A percentile compares a stretch with the other conserved stretches of the same genome.
Conservation (phyloP, 2,888 invertebrate species). For the Yponomeuta sedellus region DNA sequence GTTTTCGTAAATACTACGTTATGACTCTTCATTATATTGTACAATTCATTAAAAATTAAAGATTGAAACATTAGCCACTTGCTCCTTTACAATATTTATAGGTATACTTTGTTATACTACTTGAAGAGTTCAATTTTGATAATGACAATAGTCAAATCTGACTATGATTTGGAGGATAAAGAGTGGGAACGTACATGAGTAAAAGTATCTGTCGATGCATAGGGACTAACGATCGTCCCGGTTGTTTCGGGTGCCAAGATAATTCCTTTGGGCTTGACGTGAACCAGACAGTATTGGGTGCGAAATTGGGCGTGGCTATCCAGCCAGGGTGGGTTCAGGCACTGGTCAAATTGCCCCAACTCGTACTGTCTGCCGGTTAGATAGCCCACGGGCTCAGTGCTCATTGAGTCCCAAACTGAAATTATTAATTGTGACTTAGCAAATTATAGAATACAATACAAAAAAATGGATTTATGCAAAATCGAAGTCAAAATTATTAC, state of each 20-base stretch:
- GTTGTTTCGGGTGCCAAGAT: not conserved
- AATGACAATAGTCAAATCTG: too few relatives aligned
- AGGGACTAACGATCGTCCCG: not conserved
- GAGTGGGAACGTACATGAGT: not conserved
- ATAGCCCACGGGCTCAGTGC: constrained; percentile 74
- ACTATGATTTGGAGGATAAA: too few relatives aligned
- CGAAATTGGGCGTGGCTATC: constrained; percentile 42
- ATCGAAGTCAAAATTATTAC: too few relatives aligned
- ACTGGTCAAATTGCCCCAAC: constrained; percentile 79
- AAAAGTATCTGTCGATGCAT: not conserved
- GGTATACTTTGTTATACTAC: too few relatives aligned
- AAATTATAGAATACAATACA: too few relatives aligned
- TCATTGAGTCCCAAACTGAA: constrained; percentile 79
- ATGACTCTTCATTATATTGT: too few relatives aligned
- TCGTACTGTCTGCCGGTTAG: constrained; percentile 75
- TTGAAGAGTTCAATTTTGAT: too few relatives aligned
- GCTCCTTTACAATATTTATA: too few relatives aligned
- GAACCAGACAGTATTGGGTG: constrained; percentile 68
- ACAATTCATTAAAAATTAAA: too few relatives aligned
- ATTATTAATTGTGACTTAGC: not conserved
- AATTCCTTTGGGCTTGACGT: constrained; percentile 35
- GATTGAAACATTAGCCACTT: too few relatives aligned
- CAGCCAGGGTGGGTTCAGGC: constrained; percentile 57
- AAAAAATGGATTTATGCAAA: too few relatives aligned
- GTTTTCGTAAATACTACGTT: too few relatives aligned